Conservation (phyloP, 2,113 vertebrate species). For the Aphyosemion australe region DNA sequence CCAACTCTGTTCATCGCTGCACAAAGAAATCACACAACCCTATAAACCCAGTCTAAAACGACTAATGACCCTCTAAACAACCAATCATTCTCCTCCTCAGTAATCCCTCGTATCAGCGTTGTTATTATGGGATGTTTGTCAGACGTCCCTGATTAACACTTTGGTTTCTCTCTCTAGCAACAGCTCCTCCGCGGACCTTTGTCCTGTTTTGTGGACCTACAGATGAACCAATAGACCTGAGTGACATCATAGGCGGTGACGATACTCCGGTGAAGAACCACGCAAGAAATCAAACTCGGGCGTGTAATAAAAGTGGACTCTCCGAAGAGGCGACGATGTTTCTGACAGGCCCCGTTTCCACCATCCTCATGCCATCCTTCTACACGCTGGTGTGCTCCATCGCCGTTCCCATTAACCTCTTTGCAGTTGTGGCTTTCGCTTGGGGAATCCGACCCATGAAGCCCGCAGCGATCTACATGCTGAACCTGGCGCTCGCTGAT, state of each 20-base stretch:
- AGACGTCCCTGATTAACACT: too few species aligned
- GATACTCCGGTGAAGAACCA: not conserved
- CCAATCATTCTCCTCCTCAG: too few species aligned
- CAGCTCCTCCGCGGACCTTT: constrained; percentile 1
- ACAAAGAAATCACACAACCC: too few species aligned
- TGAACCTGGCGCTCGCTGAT: constrained; percentile 88
- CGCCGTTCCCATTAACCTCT: constrained; percentile 87
- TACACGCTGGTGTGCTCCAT: constrained; percentile 83
- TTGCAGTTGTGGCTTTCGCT: constrained; percentile 82
- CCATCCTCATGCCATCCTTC: constrained; percentile 84
- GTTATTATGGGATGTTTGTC: too few species aligned
- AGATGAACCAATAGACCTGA: constrained; percentile 21
- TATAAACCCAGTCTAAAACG: too few species aligned
- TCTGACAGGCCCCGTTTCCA: constrained; percentile 82
- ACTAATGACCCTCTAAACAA: too few species aligned
- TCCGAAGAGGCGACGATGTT: constrained; percentile 75
- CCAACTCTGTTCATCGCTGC: too few species aligned
- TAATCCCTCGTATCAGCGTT: too few species aligned
- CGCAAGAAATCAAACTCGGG: too few species aligned
- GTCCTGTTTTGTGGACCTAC: accelerated
- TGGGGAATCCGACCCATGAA: constrained; percentile 85
- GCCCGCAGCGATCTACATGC: constrained; percentile 90
- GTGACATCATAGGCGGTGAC: accelerated
- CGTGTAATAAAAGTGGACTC: accelerated
- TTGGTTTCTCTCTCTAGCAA: constrained; percentile 23